These are phyloP conservation scores for Andrena marginata DNA, from an alignment of 2,888 invertebrate genomes.

Conservation along the genomic window DNA sequence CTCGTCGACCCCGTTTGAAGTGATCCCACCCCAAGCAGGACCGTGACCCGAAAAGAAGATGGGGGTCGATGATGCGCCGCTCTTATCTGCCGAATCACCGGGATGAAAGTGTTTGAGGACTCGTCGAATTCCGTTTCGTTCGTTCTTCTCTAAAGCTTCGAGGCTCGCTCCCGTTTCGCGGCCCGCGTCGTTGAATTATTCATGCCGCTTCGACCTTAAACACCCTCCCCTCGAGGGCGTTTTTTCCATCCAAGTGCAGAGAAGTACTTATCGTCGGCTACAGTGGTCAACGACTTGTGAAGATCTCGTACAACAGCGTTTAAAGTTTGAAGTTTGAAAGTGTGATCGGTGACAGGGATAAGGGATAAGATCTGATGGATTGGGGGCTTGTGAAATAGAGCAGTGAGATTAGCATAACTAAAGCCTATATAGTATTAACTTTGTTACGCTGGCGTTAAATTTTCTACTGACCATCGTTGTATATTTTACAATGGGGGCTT, in stretches of 20 bases:
- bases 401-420: too few relatives aligned
- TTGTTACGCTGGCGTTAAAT: too few relatives aligned
- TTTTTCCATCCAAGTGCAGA: not conserved
- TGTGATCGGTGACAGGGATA: too few relatives aligned
- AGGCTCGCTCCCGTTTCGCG: not conserved
- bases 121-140: constrained; percentile 4
- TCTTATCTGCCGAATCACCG: constrained; percentile 25
- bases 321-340: too few relatives aligned
- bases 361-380: not conserved
- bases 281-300: not conserved
- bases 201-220: not conserved
- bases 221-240: not conserved
- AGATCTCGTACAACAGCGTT: too few relatives aligned
- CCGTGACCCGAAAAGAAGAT: constrained; percentile 15
- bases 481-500: too few relatives aligned
- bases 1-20: not conserved
- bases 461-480: too few relatives aligned
- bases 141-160: not conserved
- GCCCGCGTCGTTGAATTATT: constrained; percentile 11
- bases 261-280: not conserved
- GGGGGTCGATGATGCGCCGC: not conserved
- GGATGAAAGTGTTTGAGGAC: constrained; percentile 12
- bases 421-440: too few relatives aligned
- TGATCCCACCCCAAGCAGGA: not conserved
- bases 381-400: too few relatives aligned